Evolutionary conservation across 2,888 invertebrate genomes (phyloP).

Genomic region (Habroteleia sp.): DNA sequence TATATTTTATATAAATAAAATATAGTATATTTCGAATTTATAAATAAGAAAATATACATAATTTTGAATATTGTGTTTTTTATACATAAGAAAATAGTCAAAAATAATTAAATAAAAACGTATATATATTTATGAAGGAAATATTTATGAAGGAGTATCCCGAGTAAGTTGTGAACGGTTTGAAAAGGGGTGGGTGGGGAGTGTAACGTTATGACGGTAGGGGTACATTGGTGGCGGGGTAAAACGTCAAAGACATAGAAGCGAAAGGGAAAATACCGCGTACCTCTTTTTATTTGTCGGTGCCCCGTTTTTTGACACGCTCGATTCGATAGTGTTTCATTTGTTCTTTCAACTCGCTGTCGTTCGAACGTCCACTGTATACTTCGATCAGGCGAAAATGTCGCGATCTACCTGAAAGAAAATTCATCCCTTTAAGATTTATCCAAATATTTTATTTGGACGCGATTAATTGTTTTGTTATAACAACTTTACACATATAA

Average conservation of each 20-base stretch:
- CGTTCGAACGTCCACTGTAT: conserved; percentile 62
- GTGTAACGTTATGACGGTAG: conserved; percentile 26
- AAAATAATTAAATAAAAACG: too few relatives aligned
- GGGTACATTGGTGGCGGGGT: conserved; percentile 62
- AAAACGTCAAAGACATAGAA: conserved; percentile 62
- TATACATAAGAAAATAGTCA: too few relatives aligned
- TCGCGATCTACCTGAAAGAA: conserved; percentile 59
- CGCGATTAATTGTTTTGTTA: neutral
- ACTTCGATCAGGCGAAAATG: conserved; percentile 62
- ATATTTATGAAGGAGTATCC: too few relatives aligned
- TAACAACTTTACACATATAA: too few relatives aligned
- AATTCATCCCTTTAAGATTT: neutral
- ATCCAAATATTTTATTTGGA: neutral
- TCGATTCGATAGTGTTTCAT: conserved; percentile 77
- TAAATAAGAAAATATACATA: too few relatives aligned
- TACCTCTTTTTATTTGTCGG: conserved; percentile 72
- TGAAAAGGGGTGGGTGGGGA: conserved; percentile 23
- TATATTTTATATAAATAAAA: too few relatives aligned
- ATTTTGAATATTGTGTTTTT: too few relatives aligned
- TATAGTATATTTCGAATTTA: too few relatives aligned
- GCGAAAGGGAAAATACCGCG: conserved; percentile 80
- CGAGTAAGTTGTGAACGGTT: too few relatives aligned
- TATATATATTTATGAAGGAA: too few relatives aligned
- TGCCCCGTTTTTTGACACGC: conserved; percentile 76
- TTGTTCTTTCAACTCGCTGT: conserved; percentile 76